Conservation (phyloP, 1,140 invertebrate species). For the Nixonia krombeini region DNA sequence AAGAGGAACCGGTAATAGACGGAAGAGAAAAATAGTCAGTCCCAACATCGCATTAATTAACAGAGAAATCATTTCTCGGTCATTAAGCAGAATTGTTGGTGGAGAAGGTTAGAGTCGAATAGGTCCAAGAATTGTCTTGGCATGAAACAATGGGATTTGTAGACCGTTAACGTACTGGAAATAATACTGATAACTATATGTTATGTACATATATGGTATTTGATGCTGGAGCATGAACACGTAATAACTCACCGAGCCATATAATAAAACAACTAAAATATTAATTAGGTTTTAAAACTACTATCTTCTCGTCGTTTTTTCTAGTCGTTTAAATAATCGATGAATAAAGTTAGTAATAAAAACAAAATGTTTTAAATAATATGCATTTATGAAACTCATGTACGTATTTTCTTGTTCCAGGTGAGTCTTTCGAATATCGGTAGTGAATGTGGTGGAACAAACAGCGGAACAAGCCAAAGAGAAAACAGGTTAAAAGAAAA, state of each 20-base stretch:
- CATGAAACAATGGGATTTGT: conserved; percentile 22
- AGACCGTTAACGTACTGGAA: conserved; percentile 25
- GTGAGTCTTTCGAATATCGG: neutral
- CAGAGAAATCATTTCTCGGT: conserved; percentile 48
- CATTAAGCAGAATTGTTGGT: conserved; percentile 36
- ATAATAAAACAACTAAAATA: too few species aligned
- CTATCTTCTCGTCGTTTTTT: too few species aligned
- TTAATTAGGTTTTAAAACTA: neutral
- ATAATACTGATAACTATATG: conserved; percentile 18
- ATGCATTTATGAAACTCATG: too few species aligned
- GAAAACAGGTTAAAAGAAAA: too few species aligned
- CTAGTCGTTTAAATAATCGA: too few species aligned
- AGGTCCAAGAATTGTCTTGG: conserved; percentile 21
- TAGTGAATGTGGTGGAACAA: too few species aligned
- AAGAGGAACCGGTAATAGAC: too few species aligned
- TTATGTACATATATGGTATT: conserved; percentile 3
- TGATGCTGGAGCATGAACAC: too few species aligned
- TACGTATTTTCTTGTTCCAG: neutral
- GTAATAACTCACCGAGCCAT: too few species aligned
- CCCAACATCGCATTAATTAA: conserved; percentile 35
- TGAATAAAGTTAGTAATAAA: too few species aligned
- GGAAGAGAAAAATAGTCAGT: conserved; percentile 2
- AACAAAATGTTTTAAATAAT: too few species aligned
- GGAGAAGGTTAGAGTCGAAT: conserved; percentile 3
- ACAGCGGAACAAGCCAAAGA: too few species aligned